Percentiles rank a stretch among this genome's conserved stretches.
Conservation (phyloP, 2,888 invertebrate species). For the Temnothorax rugatulus region DNA sequence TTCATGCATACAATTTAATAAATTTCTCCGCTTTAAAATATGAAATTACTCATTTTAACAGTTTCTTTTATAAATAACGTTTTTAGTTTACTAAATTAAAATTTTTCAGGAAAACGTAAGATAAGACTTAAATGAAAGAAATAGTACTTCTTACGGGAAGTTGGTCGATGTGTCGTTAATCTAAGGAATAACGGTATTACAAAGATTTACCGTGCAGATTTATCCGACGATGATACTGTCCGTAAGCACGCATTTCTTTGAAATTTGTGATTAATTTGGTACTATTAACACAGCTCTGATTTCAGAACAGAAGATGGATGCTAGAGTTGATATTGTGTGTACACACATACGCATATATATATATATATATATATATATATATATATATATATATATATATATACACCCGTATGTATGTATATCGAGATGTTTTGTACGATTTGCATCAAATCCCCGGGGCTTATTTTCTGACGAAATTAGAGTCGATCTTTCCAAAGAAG, state of each 20-base stretch:
- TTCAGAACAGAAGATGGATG: slow-evolving; percentile 36
- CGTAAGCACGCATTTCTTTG: slow-evolving; percentile 27
- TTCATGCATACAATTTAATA: slow-evolving; percentile 19
- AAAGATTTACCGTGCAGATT: slow-evolving; percentile 28
- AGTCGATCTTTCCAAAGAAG: background rate
- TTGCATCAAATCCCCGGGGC: slow-evolving; percentile 19
- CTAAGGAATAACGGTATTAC: slow-evolving; percentile 10
- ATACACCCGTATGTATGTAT: slow-evolving; percentile 8
- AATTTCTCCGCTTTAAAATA: slow-evolving; percentile 19
- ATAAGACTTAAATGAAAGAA: slow-evolving; percentile 23
- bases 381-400: slow-evolving; percentile 16
- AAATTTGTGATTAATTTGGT: slow-evolving; percentile 50
- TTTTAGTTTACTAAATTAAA: slow-evolving; percentile 13
- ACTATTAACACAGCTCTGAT: slow-evolving; percentile 56
- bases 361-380: too few species aligned
- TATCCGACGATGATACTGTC: background rate
- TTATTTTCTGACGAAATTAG: slow-evolving; percentile 37
- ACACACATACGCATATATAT: slow-evolving; percentile 53
- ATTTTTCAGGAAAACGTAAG: background rate
- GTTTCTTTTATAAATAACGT: slow-evolving; percentile 33
- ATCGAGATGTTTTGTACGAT: slow-evolving; percentile 16
- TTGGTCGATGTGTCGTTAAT: slow-evolving; percentile 22
- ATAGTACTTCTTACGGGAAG: background rate
- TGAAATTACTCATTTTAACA: slow-evolving; percentile 1
- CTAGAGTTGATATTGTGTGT: slow-evolving; percentile 26